Evolutionary conservation across 1,140 invertebrate genomes (phyloP).

Genomic region (Brevipalpus yothersi): DNA sequence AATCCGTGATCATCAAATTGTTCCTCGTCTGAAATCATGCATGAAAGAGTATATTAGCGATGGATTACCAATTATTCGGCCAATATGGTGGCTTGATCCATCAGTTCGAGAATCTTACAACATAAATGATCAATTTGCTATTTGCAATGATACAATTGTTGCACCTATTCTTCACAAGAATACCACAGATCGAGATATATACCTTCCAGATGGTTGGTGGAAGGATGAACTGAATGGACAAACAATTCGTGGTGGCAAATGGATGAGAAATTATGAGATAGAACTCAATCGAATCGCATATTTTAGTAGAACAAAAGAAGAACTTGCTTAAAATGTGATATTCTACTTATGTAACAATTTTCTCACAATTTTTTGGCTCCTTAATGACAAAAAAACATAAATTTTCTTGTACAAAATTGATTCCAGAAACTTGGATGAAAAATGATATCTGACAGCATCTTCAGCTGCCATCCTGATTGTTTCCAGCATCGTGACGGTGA

Average conservation of each 20-base stretch:
- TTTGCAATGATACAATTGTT: slow-evolving; percentile 70
- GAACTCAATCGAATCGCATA: slow-evolving; percentile 50
- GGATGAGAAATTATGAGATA: slow-evolving; percentile 63
- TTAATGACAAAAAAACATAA: too few species aligned
- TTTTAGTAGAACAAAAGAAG: slow-evolving; percentile 25
- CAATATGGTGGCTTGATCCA: slow-evolving; percentile 72
- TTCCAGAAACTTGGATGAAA: too few species aligned
- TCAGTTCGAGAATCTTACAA: slow-evolving; percentile 46
- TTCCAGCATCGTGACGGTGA: too few species aligned
- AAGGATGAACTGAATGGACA: slow-evolving; percentile 63
- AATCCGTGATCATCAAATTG: slow-evolving; percentile 21
- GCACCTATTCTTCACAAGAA: slow-evolving; percentile 55
- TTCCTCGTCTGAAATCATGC: slow-evolving; percentile 18
- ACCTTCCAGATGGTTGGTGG: slow-evolving; percentile 65
- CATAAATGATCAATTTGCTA: slow-evolving; percentile 62
- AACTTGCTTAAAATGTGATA: not conserved
- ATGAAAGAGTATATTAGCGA: slow-evolving; percentile 39
- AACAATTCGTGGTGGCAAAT: slow-evolving; percentile 53
- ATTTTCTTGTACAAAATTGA: too few species aligned
- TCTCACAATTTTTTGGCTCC: too few species aligned
- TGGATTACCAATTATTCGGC: slow-evolving; percentile 55
- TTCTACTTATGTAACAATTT: not conserved
- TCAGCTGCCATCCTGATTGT: too few species aligned
- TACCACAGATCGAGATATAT: slow-evolving; percentile 39
- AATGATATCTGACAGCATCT: too few species aligned